These are phyloP conservation scores for Abrostola tripartita DNA, from an alignment of 2,888 invertebrate genomes.

Conservation along the genomic window DNA sequence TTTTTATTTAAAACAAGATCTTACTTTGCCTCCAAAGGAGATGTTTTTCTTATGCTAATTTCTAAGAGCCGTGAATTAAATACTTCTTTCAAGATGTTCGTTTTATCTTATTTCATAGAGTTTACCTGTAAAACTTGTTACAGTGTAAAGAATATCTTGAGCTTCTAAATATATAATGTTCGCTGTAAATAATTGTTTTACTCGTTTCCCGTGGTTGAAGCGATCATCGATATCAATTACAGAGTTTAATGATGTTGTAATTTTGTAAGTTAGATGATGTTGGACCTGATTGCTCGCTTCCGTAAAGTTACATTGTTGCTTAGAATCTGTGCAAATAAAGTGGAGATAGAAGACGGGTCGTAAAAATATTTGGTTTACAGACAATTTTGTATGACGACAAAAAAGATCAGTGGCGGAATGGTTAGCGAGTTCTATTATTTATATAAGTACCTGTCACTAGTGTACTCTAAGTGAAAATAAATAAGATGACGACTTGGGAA, in stretches of 20 bases:
- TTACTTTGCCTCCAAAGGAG: conserved; percentile 36
- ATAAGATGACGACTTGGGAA: too few species aligned
- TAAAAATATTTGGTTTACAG: too few species aligned
- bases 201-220: too few species aligned
- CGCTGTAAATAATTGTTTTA: conserved; percentile 26
- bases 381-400: too few species aligned
- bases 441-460: too few species aligned
- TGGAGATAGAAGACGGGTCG: too few species aligned
- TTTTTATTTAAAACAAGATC: conserved; percentile 51
- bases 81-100: conserved; percentile 44
- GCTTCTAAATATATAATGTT: conserved; percentile 21
- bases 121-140: conserved; percentile 20
- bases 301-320: not conserved
- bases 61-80: conserved; percentile 47
- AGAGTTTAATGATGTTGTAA: not conserved
- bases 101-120: conserved; percentile 30
- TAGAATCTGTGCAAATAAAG: too few species aligned
- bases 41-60: conserved; percentile 64
- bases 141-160: conserved; percentile 9
- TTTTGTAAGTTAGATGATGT: not conserved
- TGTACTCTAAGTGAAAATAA: too few species aligned
- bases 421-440: too few species aligned
- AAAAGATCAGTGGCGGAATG: too few species aligned
- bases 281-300: conserved; percentile 3
- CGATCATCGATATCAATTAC: not conserved